These are phyloP conservation scores for Rhincodon typus DNA, from an alignment of 2,797 vertebrate genomes.

Conservation along the genomic window DNA sequence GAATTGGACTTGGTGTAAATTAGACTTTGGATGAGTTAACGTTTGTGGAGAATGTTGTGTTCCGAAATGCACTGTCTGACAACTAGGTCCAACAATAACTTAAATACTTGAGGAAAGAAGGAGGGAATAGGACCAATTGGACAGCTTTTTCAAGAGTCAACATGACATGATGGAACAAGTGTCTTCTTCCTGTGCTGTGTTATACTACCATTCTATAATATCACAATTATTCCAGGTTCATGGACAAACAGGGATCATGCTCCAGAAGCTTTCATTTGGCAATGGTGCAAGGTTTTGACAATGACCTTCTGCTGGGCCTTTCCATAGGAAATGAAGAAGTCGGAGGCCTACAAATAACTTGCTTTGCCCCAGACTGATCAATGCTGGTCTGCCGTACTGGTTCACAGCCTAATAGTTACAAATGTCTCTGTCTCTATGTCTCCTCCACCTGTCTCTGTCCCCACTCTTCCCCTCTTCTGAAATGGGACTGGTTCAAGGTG, in stretches of 20 bases:
- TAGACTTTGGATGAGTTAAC: too few species aligned
- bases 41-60: neutral
- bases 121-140: neutral
- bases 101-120: neutral
- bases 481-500: neutral
- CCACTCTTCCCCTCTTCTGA: neutral
- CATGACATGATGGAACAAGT: neutral
- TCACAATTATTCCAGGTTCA: neutral
- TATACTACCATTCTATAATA: neutral
- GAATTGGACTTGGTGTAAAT: too few species aligned
- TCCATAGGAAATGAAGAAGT: neutral
- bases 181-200: neutral
- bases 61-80: neutral
- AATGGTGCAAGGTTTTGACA: too few species aligned
- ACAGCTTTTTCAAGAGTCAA: neutral
- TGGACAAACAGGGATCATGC: too few species aligned
- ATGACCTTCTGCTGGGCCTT: neutral
- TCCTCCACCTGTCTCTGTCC: neutral
- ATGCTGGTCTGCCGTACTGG: neutral
- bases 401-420: neutral
- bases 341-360: neutral
- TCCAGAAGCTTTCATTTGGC: too few species aligned
- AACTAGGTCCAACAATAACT: too few species aligned
- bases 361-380: neutral
- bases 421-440: neutral